Evolutionary conservation across 2,113 vertebrate genomes (phyloP).

Genomic region (Coturnix japonica): DNA sequence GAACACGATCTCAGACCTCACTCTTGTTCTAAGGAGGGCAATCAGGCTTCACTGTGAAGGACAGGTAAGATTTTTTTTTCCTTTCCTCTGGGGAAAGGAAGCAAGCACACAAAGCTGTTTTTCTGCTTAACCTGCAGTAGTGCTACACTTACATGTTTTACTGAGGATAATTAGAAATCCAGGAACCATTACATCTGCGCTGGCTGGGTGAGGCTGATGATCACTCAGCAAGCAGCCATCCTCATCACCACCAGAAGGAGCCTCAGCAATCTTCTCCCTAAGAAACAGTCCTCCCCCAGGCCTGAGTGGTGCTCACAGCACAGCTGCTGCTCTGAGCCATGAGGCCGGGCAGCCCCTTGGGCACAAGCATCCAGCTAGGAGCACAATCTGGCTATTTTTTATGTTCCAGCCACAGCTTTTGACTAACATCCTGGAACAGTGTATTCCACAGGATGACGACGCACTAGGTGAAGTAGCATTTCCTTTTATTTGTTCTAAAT

Average conservation of each 20-base stretch:
- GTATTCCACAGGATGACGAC: conserved; percentile 62
- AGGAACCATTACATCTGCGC: accelerated
- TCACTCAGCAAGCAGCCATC: neutral
- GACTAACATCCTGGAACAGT: conserved; percentile 66
- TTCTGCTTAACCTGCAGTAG: neutral
- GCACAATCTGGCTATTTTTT: neutral
- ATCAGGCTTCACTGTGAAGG: neutral
- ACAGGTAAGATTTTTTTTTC: neutral
- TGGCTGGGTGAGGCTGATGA: accelerated
- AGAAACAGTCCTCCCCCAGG: neutral
- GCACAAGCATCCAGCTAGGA: accelerated
- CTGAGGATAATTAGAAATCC: neutral
- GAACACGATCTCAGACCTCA: neutral
- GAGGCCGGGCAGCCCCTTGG: neutral
- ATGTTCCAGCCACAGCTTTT: conserved; percentile 21
- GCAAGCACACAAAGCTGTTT: neutral
- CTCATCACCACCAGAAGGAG: neutral
- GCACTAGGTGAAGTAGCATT: conserved; percentile 66
- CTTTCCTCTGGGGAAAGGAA: neutral
- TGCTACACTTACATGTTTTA: neutral
- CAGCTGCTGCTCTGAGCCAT: neutral
- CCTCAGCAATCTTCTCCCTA: neutral
- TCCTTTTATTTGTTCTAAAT: conserved; percentile 75
- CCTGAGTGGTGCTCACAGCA: neutral
- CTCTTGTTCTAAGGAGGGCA: neutral